Evolutionary conservation across 2,888 invertebrate genomes (phyloP), one percentile per base, ranked within the genome.

Genomic region (Nomada goodeniana): DNA sequence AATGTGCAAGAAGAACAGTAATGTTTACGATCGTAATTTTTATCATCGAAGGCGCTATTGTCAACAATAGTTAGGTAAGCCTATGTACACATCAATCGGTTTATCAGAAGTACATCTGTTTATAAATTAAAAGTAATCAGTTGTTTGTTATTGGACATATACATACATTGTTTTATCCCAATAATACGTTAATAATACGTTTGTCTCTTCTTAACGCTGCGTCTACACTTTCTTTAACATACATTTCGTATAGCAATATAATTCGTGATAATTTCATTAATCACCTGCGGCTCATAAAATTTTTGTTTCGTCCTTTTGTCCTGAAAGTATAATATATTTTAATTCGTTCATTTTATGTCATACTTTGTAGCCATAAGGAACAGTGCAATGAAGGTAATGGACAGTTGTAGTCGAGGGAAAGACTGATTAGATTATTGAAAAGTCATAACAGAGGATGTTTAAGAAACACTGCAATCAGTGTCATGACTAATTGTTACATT

Each of bases 341-440:
- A 26, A 13, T 26, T 11, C 7, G 42, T 72, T 13, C 7, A n/a
- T 13, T 50, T 26, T 55, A 47, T 73, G n/a, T 64, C 26, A 29
- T 10, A n/a, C 61, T 72, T 72, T 72, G 5, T 71, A 80, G 77
- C 36, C 50, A 0, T 23, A 52, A 36, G 36, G 5, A 68, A 5
- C 13, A n/a, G 47, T 55, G 44, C 2, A 53, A 50, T 36, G 15
- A 61, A 23, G 13, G 15, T 53, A 50, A 18, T 26, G 23, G 57
- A 50, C 63, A 13, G 18, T 57, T 18, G 53, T 0, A 47, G 44
- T n/a, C 9, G 53, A 36, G 23, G 18, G 20, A 36, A 11, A 29
- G 26, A 18, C n/a, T 57, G 52, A 61, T 36, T 55, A 61, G 44
- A 55, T 26, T 29, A 50, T 42, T 61, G 20, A 55, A 64, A 42